A percentile compares a stretch with the other conserved stretches of the same genome.
Conservation (phyloP, 2,888 invertebrate species). For the Eristalis arbustorum region DNA sequence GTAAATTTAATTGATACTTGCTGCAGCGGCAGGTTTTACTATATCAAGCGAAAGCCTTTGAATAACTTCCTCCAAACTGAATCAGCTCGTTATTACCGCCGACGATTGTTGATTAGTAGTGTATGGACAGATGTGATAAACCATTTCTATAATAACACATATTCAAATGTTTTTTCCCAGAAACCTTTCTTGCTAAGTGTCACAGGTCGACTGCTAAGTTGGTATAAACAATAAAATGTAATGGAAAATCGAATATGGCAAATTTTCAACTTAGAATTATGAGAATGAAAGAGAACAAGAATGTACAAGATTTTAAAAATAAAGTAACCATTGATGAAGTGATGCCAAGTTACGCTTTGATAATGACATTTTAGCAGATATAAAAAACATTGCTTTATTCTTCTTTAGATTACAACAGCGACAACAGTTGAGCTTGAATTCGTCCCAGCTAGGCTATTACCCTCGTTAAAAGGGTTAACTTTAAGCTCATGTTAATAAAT, state of each 20-base stretch:
- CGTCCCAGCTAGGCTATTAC: too few relatives aligned
- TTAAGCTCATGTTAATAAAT: too few relatives aligned
- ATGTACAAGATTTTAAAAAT: not conserved
- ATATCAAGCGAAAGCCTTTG: not conserved
- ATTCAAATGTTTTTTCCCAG: conserved; percentile 21
- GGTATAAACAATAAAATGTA: conserved; percentile 70
- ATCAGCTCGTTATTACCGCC: conserved; percentile 23
- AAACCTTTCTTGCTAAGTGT: conserved; percentile 52
- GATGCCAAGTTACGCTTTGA: conserved; percentile 14
- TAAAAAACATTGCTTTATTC: too few relatives aligned
- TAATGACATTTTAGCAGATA: too few relatives aligned
- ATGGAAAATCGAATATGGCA: conserved; percentile 70
- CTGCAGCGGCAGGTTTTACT: conserved; percentile 22
- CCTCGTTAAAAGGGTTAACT: too few relatives aligned
- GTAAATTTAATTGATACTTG: conserved; percentile 14
- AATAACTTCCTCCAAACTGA: not conserved
- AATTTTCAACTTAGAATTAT: conserved; percentile 17
- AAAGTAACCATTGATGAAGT: not conserved
- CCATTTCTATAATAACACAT: conserved; percentile 35
- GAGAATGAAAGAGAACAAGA: conserved; percentile 6
- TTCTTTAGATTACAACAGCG: too few relatives aligned
- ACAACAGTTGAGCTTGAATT: too few relatives aligned
- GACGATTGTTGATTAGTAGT: conserved; percentile 45
- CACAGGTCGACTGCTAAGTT: conserved; percentile 55
- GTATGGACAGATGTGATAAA: conserved; percentile 57